Conservation (phyloP, 37 sponge, comb jelly and placozoan species). For the Beroe ovata region DNA sequence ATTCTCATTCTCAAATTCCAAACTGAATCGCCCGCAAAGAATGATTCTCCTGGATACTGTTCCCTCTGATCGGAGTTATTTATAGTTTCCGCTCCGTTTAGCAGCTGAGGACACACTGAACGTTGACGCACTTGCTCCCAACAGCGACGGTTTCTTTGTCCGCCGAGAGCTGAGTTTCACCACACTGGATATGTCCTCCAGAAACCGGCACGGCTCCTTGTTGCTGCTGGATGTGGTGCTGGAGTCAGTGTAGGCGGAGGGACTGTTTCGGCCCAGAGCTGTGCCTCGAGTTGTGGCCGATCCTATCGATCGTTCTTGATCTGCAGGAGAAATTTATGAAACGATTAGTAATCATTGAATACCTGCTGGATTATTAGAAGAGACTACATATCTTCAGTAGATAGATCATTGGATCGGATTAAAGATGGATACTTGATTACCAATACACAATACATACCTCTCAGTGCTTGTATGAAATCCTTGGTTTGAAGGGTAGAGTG, state of each 20-base stretch:
- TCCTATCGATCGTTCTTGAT: not conserved
- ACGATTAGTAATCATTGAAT: too few species aligned
- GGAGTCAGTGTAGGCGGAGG: not conserved
- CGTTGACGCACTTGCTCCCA: not conserved
- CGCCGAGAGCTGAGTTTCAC: not conserved
- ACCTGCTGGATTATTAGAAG: too few species aligned
- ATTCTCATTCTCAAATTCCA: too few species aligned
- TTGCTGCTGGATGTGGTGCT: not conserved
- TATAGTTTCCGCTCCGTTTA: not conserved
- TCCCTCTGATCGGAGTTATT: too few species aligned
- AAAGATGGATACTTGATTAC: too few species aligned
- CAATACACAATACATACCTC: too few species aligned
- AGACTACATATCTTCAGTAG: too few species aligned
- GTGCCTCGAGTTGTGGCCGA: not conserved
- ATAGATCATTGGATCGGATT: too few species aligned
- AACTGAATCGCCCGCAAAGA: too few species aligned
- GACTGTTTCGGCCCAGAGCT: not conserved
- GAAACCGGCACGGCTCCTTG: not conserved
- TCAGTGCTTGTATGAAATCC: constrained; percentile 17
- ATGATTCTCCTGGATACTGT: too few species aligned
- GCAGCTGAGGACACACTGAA: not conserved
- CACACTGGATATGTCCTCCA: constrained; percentile 47
- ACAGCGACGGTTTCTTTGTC: constrained; percentile 10
- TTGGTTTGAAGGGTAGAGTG: constrained; percentile 32
- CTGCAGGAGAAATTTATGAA: too few species aligned